Percentiles rank a stretch among this genome's conserved stretches.
Evolutionary conservation across 2,797 vertebrate genomes (phyloP).

Genomic region (Cephalopachus bancanus): DNA sequence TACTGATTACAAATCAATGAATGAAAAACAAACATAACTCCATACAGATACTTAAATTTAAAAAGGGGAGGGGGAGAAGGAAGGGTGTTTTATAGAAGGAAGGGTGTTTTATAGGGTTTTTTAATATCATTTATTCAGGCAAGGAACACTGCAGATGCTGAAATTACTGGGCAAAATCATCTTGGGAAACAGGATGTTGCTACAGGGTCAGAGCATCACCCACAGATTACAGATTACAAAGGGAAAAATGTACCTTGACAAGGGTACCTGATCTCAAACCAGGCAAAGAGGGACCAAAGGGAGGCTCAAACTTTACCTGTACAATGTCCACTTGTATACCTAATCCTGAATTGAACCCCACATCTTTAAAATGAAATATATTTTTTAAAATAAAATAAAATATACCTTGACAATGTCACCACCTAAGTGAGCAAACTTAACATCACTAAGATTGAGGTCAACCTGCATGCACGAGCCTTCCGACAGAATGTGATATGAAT

Average conservation of each 20-base stretch:
- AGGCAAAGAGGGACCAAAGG: too few species aligned
- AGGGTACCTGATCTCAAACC: too few species aligned
- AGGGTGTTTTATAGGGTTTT: too few species aligned
- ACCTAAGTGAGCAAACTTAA: neutral
- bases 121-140: neutral
- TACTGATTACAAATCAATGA: neutral
- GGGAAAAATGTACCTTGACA: neutral
- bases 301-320: too few species aligned
- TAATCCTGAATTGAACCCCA: too few species aligned
- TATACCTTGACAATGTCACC: neutral
- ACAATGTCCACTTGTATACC: too few species aligned
- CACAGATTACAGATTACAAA: neutral
- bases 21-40: neutral
- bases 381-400: too few species aligned
- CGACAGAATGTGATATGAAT: neutral
- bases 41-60: neutral
- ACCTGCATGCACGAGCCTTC: neutral
- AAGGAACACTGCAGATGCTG: neutral
- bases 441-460: neutral
- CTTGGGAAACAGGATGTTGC: neutral
- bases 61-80: neutral
- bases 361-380: too few species aligned
- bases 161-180: neutral
- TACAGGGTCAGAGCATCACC: neutral
- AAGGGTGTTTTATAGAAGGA: neutral